Evolutionary conservation across 2,888 invertebrate species (phyloP).

Genomic region (Elmis aenea): DNA sequence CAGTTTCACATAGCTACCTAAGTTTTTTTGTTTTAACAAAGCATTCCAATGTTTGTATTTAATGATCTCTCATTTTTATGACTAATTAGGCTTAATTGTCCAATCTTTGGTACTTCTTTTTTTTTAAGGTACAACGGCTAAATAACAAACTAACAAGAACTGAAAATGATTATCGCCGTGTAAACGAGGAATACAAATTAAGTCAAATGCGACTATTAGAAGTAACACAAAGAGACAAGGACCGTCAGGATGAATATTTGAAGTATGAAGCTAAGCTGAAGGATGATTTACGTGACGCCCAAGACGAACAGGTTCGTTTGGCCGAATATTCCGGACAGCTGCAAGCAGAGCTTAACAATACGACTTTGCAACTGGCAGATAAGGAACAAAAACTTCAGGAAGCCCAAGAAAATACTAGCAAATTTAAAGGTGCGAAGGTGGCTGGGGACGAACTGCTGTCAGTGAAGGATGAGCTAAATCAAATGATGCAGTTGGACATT

Average conservation of each 20-base stretch:
- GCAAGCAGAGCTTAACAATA: constrained; percentile 25
- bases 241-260: constrained; percentile 23
- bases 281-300: constrained; percentile 25
- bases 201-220: constrained; percentile 15
- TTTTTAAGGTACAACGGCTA: too few species aligned
- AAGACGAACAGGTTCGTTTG: constrained; percentile 20
- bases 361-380: constrained; percentile 26
- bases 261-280: constrained; percentile 25
- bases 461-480: constrained; percentile 36
- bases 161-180: constrained; percentile 12
- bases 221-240: constrained; percentile 8
- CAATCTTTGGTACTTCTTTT: too few species aligned
- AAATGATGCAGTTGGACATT: constrained; percentile 31
- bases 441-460: constrained; percentile 34
- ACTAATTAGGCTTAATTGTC: too few species aligned
- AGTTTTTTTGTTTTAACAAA: too few species aligned
- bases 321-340: constrained; percentile 25
- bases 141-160: constrained; percentile 28
- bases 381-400: constrained; percentile 21
- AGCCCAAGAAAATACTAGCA: constrained; percentile 3
- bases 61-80: too few species aligned
- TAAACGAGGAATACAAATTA: constrained; percentile 16
- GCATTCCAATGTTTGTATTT: too few species aligned
- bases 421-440: constrained; percentile 10
- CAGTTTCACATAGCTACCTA: too few species aligned